A percentile compares a stretch with the other conserved stretches of the same genome.
phyloP scores from a whole-genome alignment of 1,140 invertebrate genomes.

The Psix sp. region DNA sequence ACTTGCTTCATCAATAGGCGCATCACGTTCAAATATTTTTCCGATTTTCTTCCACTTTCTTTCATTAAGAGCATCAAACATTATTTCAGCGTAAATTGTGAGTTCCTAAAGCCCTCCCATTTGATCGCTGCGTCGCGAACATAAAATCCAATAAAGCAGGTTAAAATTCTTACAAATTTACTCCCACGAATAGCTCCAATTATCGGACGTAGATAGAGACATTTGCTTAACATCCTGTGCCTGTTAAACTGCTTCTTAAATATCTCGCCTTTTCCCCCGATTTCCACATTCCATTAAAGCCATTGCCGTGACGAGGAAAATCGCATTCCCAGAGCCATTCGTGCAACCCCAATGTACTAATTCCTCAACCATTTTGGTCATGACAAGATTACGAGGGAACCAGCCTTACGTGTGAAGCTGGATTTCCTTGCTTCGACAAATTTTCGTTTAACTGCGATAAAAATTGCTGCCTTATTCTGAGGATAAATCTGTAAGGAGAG shows the following conservation, averaged over 20 bases:
- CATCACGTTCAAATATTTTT: no score
- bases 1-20: no score
- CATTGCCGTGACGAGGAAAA: conserved; percentile 37
- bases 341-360: conserved; percentile 42
- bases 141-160: conserved; percentile 22
- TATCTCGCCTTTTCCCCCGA: conserved; percentile 33
- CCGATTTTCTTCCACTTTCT: background rate
- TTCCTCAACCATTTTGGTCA: conserved; percentile 42
- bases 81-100: conserved; percentile 1
- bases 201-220: conserved; percentile 31
- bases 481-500: no score
- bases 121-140: background rate
- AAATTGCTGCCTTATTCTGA: no score
- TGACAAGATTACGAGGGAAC: conserved; percentile 36
- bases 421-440: no score
- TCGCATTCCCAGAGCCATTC: conserved; percentile 26
- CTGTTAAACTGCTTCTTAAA: conserved; percentile 46
- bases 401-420: conserved; percentile 5
- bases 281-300: conserved; percentile 41
- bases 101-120: background rate
- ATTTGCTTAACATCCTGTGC: conserved; percentile 38
- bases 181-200: conserved; percentile 21
- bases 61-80: conserved; percentile 1
- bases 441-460: no score
- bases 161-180: conserved; percentile 19